Base-by-base conservation (phyloP, 64 coral and sea anemone species). In the Montipora cactus region DNA sequence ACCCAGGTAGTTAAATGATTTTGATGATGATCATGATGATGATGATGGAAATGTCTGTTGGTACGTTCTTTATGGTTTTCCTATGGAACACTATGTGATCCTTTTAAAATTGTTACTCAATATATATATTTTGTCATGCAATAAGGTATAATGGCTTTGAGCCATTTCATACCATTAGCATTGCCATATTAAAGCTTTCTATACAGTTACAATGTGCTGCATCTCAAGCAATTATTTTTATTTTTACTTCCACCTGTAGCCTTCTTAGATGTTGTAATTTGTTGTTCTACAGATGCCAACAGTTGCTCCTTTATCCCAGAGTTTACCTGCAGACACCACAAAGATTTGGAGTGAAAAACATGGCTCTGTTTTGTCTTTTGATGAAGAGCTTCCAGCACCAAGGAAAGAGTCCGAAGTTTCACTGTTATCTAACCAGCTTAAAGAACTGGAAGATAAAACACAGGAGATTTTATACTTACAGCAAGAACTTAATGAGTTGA, bases 391-490 rank as follows among this genome's bases (percentile, higher is more conserved):
- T 46, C 87, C 88, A 53, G 46, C 69, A 4, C 73, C 68, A 2
- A 66, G 88, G 13, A 96, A 96, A 67, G 88, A 93, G 53, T 96
- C 95, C 0, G 98, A 99, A 28, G 66, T 99, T 4, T 96, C 95
- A 7, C 92, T 89, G 0, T 44, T 99, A 78, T 96, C 95, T 1
- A 87, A 79, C 15, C 90, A 91, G 16, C 83, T 99, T 5, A 91
- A 96, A 94, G 98, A 99, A 13, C 87, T 99, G 37, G 98, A 99
- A 72, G 98, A 84, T n/a, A 99, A 99, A 92, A 92, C 98, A 13
- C 79, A 96, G 28, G 98, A 99, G 22, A 91, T 96, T 83, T 46
- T 99, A 22, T 89, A 94, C 61, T 80, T 99, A 57, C 98, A 99
- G 44, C 95, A 96, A 59, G 98, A 99, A 45, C 22, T 99, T 18